Percentiles rank a stretch among this genome's conserved stretches.
Evolutionary conservation across 53 echinoderm and acorn worm species (phyloP).

Genomic region (Temnopleurus reevesii): DNA sequence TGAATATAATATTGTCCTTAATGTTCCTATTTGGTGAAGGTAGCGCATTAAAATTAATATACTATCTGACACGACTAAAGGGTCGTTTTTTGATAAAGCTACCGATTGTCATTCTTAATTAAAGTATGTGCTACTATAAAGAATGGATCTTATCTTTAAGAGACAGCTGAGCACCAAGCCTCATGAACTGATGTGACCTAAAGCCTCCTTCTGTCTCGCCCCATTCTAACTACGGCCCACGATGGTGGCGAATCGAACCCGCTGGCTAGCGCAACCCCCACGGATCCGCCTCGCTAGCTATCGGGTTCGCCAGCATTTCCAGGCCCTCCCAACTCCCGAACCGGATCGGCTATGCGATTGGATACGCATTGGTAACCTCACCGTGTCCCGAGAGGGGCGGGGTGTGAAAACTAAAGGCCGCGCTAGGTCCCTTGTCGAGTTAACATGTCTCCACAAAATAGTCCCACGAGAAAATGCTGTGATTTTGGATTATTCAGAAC

Average conservation of each 20-base stretch:
- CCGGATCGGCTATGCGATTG: slow-evolving; percentile 20
- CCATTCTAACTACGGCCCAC: slow-evolving; percentile 21
- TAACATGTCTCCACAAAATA: slow-evolving; percentile 55
- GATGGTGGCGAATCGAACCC: slow-evolving; percentile 39
- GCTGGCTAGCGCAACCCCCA: slow-evolving; percentile 45
- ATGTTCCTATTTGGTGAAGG: too few species aligned
- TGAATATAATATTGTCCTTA: too few species aligned
- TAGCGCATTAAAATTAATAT: too few species aligned
- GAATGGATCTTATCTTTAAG: slow-evolving; percentile 30
- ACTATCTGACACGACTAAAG: too few species aligned
- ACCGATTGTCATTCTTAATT: too few species aligned
- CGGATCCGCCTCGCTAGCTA: slow-evolving; percentile 53
- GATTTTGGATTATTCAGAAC: slow-evolving; percentile 53
- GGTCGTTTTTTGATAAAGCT: too few species aligned
- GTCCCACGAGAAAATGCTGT: background rate
- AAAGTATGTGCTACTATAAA: too few species aligned
- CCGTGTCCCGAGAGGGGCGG: background rate
- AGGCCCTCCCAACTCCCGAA: background rate
- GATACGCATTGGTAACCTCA: slow-evolving; percentile 36
- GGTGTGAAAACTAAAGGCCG: slow-evolving; percentile 58
- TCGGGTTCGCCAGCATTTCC: background rate
- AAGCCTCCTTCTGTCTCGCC: slow-evolving; percentile 57
- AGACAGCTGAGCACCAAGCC: slow-evolving; percentile 24
- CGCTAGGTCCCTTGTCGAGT: slow-evolving; percentile 41
- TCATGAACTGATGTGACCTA: slow-evolving; percentile 46